Base-by-base conservation (phyloP, 2,113 vertebrate species). In the Phyllopteryx taeniolatus region DNA sequence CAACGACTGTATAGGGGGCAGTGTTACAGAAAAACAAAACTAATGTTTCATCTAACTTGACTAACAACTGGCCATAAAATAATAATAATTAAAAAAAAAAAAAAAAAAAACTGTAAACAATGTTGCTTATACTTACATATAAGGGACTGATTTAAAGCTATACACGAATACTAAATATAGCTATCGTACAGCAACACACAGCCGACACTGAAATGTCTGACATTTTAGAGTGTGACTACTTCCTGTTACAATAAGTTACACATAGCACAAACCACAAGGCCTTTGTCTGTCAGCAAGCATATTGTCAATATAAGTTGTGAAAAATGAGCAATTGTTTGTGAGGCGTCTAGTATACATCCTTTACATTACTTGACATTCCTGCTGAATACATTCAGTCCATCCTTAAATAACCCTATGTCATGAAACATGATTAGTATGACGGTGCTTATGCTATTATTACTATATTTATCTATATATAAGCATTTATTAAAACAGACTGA, bases 211-310 rank as follows among this genome's bases (percentile, higher is more conserved):
- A 43, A 35, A 8, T 15, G 2, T 27, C 51, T 60, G 53, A 69
- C 22, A 72, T 46, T 31, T 22, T 46, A 15, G 20, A 56, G 31
- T 42, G 35, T 14, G n/a, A 47, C 46, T 46, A 35, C 54, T 74
- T 74, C 44, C 73, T 67, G 43, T 79, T 64, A 19, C 59, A 53
- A 51, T 31, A 13, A 67, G 42, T 44, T 54, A 63, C 2, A 11
- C 9, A 8, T 27, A 15, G 1, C 35, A 54, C 17, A 72, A 67
- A 80, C 69, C 68, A 67, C 7, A 6, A 42, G 39, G 15, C 9
- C 8, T 72, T 31, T 43, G 59, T 68, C 42, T 71, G 22, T 68
- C 13, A 39, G 53, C 31, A 57, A 31, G 42, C 46, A 13, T 4
- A 14, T 12, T 1, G 46, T 47, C 46, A 5, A 12, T 14, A 0